Conservation (phyloP, 64 coral and sea anemone genomes). For the Catalaphyllia jardinei region DNA sequence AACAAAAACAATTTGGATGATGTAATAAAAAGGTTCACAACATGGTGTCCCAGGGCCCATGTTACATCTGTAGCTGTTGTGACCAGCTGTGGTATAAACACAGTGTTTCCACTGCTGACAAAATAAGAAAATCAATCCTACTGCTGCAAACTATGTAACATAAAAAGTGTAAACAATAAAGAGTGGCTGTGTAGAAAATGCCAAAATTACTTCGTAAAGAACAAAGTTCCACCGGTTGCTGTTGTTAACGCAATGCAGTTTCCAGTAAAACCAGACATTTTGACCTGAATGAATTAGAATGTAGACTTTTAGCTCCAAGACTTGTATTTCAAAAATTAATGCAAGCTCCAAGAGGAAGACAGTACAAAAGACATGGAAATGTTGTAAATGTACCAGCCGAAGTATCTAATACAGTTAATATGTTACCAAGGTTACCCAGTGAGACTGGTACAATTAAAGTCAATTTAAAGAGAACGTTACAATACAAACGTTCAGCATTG, state of each 20-base stretch:
- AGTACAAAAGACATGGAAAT: too few species aligned
- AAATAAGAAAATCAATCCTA: background rate
- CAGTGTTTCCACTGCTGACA: background rate
- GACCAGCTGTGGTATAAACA: background rate
- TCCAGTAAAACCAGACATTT: constrained; percentile 15
- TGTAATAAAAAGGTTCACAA: constrained; percentile 1
- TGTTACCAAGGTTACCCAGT: background rate
- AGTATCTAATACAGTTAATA: background rate
- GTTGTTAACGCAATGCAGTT: constrained; percentile 9
- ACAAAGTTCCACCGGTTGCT: constrained; percentile 12
- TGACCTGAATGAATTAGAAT: background rate
- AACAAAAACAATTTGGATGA: background rate
- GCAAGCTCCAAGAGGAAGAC: too few species aligned
- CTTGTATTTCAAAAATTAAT: too few species aligned
- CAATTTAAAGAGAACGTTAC: too few species aligned
- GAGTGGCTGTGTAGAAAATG: background rate
- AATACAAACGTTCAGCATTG: too few species aligned
- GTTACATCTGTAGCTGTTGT: background rate
- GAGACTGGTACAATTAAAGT: background rate
- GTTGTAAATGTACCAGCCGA: constrained; percentile 8
- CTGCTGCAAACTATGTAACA: background rate
- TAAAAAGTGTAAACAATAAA: too few species aligned
- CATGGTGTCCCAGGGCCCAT: background rate
- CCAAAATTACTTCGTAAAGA: background rate
- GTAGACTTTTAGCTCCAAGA: too few species aligned